These are phyloP conservation scores for Myotis vivesi DNA, from an alignment of 2,797 vertebrate species.

Conservation along the genomic window DNA sequence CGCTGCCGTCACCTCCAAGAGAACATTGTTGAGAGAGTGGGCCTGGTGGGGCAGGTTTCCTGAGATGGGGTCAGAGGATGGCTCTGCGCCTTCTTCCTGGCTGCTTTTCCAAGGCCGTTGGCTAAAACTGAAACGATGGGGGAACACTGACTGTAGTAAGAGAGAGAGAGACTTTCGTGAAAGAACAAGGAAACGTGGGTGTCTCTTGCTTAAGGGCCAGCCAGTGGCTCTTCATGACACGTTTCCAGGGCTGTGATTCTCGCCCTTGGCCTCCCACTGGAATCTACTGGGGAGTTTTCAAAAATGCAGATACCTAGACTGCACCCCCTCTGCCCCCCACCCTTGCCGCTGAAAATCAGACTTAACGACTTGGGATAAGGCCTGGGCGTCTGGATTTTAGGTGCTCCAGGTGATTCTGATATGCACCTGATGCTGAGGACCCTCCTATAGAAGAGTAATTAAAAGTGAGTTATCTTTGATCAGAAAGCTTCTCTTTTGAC, in stretches of 20 bases:
- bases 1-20: neutral
- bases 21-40: neutral
- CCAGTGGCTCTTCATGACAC: neutral
- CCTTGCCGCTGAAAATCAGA: neutral
- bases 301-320: neutral
- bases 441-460: neutral
- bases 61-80: neutral
- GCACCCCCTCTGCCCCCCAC: neutral
- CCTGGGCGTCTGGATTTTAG: neutral
- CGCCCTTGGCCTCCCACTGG: neutral
- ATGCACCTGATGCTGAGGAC: neutral
- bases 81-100: neutral
- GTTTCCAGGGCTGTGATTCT: neutral
- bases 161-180: neutral
- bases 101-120: neutral
- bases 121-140: neutral
- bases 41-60: neutral
- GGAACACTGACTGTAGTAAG: neutral
- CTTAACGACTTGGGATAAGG: neutral
- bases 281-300: neutral
- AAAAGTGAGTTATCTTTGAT: neutral
- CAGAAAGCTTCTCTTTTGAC: neutral
- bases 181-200: neutral
- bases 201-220: neutral
- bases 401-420: neutral